Base-by-base conservation (phyloP, 1,140 invertebrate species). In the Drosophila lacteicornis region DNA sequence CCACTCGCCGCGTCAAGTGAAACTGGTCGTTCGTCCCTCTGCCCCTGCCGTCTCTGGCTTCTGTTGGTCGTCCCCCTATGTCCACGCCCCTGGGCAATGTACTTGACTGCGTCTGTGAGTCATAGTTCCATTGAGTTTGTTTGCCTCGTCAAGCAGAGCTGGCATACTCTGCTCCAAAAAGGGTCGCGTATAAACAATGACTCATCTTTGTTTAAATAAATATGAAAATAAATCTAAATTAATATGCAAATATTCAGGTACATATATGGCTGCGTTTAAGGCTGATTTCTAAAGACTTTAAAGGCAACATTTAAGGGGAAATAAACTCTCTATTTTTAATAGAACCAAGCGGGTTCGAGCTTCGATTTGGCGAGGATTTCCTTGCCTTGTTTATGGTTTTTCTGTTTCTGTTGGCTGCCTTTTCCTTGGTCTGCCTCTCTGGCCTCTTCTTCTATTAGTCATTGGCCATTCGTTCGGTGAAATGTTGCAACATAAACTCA, bases 401-500 rank as follows among this genome's bases (percentile, higher is more conserved):
- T 55, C n/a, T 60, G 60, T 38, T 62, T 63, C 59, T 59, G 47
- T 19, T 53, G 45, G 17, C 25, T 42, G 46, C 27, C 50, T 45
- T 40, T 51, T 62, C 33, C 8, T 42, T 46, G 15, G 15, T 8
- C 58, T 50, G 43, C 49, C 9, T 42, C 45, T 36, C 30, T 33
- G 8, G 53, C 53, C 53, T 47, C 63, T 13, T 42, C 63, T 68
- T 61, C 62, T 82, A 79, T 86, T 86, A 86, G 82, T 86, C 83
- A 86, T 69, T 84, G 67, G 74, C 55, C 51, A 81, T 79, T 73
- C 40, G 42, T 63, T 60, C 43, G 49, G 61, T 55, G 61, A 82
- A 76, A 82, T 86, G 79, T 86, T 79, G 83, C 75, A 82, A 65
- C 65, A 79, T 87, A 75, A 68, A 51, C 63, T 49, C 55, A 62